Conservation (phyloP, 2,888 invertebrate species). For the Pachliopta kotzebuea region DNA sequence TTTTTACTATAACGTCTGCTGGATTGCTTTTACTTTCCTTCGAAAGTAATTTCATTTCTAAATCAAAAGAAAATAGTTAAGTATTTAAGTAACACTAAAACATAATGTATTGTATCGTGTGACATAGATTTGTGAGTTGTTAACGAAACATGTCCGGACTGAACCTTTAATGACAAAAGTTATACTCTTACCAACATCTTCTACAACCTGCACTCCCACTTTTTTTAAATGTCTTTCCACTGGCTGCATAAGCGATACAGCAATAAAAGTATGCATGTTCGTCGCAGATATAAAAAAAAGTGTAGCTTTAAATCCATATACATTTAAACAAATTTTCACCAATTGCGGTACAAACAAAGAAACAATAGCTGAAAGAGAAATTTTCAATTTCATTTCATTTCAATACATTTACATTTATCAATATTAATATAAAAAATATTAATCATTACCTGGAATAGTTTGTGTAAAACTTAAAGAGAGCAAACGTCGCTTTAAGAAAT, state of each 20-base stretch:
- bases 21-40: constrained; percentile 33
- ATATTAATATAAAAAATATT: too few species aligned
- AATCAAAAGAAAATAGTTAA: neutral
- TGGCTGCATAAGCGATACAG: constrained; percentile 84
- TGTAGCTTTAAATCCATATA: constrained; percentile 84
- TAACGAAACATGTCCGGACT: neutral
- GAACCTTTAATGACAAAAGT: neutral
- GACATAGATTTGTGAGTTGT: too few species aligned
- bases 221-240: constrained; percentile 82
- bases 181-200: constrained; percentile 38
- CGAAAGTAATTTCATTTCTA: constrained; percentile 45
- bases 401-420: neutral
- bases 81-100: too few species aligned
- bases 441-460: constrained; percentile 46
- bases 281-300: constrained; percentile 81
- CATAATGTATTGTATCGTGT: too few species aligned
- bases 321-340: constrained; percentile 76
- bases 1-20: constrained; percentile 37
- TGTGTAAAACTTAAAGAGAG: constrained; percentile 50
- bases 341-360: constrained; percentile 82
- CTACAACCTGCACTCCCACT: constrained; percentile 38
- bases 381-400: neutral
- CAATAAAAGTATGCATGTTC: constrained; percentile 82
- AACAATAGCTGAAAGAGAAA: constrained; percentile 68
- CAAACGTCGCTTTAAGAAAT: constrained; percentile 52